Base-by-base conservation (phyloP, 2,113 vertebrate genomes). In the Micronycteris hirsuta region DNA sequence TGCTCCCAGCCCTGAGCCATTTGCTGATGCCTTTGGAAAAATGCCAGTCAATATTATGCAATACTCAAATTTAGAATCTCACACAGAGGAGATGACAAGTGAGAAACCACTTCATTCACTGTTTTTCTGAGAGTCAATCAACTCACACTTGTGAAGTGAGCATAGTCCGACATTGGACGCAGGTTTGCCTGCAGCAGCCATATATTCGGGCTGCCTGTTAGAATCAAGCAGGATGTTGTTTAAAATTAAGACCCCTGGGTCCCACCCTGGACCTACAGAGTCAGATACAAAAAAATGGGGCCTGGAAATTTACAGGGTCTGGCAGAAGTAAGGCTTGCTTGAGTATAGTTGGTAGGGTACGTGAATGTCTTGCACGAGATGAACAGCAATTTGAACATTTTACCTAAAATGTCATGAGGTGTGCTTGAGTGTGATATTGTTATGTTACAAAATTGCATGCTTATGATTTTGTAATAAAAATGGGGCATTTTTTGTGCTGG, bases 11-110 rank as follows among this genome's bases (percentile, higher is more conserved):
- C 81, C 58, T 10, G 38, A 43, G 47, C 15, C 41, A 22, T 33
- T 65, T n/a, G 19, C 13, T 36, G 43, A 28, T 24, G 43, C 41
- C 38, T 86, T 49, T 73, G 24, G 68, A 56, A 89, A 89, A 89
- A 89, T 45, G 38, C 38, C 41, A 16, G 70, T n/a, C 6, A 17
- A 36, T 20, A 6, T n/a, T 86, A n/a, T n/a, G n/a, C n/a, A n/a
- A n/a, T n/a, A n/a, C n/a, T n/a, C n/a, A n/a, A n/a, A n/a, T n/a
- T 58, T 63, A 7, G 52, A 45, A 45, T n/a, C n/a, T 33, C 2
- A 13, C 70, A 28, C 4, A 2, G 11, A 16, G 28, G 24, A 71
- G 16, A 12, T 0, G 2, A 52, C 19, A 36, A 17, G 22, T 0
- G 1, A 17, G 16, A 43, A 36, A 3, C 4, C 7, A 16, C 56